Percentiles rank a stretch among this genome's conserved stretches.
Evolutionary conservation across 2,113 vertebrate genomes (phyloP).

Genomic region (Colistium nudipinnis): DNA sequence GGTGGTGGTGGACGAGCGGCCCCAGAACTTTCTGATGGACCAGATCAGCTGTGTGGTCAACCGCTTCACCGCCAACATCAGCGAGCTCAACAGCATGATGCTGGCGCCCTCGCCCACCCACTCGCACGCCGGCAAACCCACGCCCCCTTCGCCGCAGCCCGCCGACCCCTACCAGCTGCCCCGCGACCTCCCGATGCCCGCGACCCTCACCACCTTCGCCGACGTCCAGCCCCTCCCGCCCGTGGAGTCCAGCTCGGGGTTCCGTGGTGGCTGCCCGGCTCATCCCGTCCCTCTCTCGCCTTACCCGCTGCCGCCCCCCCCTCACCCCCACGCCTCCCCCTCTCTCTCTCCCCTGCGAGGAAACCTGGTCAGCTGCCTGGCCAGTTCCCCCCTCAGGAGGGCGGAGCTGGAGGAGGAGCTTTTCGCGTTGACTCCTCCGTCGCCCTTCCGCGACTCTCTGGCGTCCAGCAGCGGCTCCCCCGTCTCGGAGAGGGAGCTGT

Average conservation of each 20-base stretch:
- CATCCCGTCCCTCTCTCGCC: conserved; percentile 62
- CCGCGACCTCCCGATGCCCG: conserved; percentile 88
- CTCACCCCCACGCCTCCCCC: conserved; percentile 66
- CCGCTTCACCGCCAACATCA: conserved; percentile 97
- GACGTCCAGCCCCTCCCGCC: conserved; percentile 92
- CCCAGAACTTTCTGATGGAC: conserved; percentile 93
- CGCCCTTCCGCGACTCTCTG: conserved; percentile 95
- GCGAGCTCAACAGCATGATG: conserved; percentile 97
- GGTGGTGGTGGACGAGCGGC: conserved; percentile 62
- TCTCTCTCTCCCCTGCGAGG: conserved; percentile 68
- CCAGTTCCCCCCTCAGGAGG: conserved; percentile 80
- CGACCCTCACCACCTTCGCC: conserved; percentile 92
- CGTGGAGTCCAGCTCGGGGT: conserved; percentile 84
- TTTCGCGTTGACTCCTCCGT: conserved; percentile 95
- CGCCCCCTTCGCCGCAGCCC: conserved; percentile 75
- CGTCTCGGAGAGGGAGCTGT: conserved; percentile 81
- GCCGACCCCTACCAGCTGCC: conserved; percentile 89
- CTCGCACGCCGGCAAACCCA: conserved; percentile 67
- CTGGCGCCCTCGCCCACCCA: conserved; percentile 79
- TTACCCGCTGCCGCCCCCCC: conserved; percentile 65
- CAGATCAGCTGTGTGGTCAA: conserved; percentile 99
- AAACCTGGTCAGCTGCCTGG: conserved; percentile 65
- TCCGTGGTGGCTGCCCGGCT: conserved; percentile 64
- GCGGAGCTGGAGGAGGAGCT: conserved; percentile 91
- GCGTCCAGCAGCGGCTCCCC: conserved; percentile 90